phyloP scores from a whole-genome alignment of 2,113 vertebrate genomes.

The Murina feae region DNA sequence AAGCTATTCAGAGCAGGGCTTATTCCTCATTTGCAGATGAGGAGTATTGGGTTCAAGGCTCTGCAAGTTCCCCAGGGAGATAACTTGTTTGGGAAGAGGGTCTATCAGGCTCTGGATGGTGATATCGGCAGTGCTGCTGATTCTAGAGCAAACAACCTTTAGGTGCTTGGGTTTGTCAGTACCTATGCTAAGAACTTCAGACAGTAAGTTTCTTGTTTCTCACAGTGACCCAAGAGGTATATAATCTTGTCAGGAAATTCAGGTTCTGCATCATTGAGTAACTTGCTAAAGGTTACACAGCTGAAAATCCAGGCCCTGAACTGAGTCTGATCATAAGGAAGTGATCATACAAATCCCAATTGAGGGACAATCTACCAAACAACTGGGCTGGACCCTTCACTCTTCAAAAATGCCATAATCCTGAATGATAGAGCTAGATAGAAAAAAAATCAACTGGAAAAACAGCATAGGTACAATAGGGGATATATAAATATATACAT shows the following conservation, averaged over 20 bases:
- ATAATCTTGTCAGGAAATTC: background rate
- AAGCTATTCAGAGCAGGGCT: background rate
- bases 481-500: no score
- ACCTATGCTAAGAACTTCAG: background rate
- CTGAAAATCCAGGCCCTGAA: background rate
- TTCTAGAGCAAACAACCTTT: background rate
- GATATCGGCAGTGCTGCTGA: background rate
- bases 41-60: background rate
- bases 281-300: slow-evolving; percentile 24
- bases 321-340: background rate
- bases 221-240: background rate
- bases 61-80: background rate
- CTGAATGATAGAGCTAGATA: background rate
- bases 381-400: background rate
- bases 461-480: background rate
- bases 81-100: background rate
- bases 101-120: background rate
- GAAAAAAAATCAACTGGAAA: background rate
- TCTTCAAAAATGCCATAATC: background rate
- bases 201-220: background rate
- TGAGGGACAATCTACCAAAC: background rate
- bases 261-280: background rate
- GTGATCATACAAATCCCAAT: background rate
- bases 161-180: background rate
- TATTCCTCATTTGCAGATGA: background rate